Base-by-base conservation (phyloP, 2,888 invertebrate species). In the Eurois occulta region DNA sequence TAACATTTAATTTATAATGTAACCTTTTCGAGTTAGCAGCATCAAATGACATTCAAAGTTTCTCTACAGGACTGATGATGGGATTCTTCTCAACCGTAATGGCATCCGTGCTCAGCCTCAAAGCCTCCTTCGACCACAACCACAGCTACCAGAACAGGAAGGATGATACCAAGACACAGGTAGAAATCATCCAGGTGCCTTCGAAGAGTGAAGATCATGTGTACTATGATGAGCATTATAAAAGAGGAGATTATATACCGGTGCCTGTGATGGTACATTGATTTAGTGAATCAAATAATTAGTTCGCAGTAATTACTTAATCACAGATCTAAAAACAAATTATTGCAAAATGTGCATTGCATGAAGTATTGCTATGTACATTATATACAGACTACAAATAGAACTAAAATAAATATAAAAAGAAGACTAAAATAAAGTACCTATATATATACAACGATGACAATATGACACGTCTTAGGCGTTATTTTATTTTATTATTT, bases 21-120 rank as follows among this genome's bases (percentile, higher is more conserved):
- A 16, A 16, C 13, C 58, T 11, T 11, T 64, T 41, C 2, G 7
- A 32, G 35, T 41, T 18, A 60, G 43, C 16, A 52, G 52, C 43
- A 78, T 43, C 13, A 70, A 52, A 81, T 75, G 32, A 80, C 21
- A 52, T 69, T 38, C 7, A 81, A 58, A 21, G 41, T 72, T 75
- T 84, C 6, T 58, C 90, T 89, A 21, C 90, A 96, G 96, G 96
- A 84, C 90, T 96, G 0, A 93, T 96, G 91, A 94, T 96, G 93
- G 95, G 95, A 0, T 94, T 96, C 88, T 94, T 97, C 88, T 95
- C 96, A 0, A 95, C 95, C 0, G 97, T 97, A 10, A 94, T 98
- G 90, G 97, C 97, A 0, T 97, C 97, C 1, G 97, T 98, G 7
- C 94, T 98, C 1, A 97, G 97, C 60, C 94, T 97, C 48, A 97